These are phyloP conservation scores for Rhegmatorhina hoffmannsi DNA, from an alignment of 2,113 vertebrate species.

Conservation along the genomic window DNA sequence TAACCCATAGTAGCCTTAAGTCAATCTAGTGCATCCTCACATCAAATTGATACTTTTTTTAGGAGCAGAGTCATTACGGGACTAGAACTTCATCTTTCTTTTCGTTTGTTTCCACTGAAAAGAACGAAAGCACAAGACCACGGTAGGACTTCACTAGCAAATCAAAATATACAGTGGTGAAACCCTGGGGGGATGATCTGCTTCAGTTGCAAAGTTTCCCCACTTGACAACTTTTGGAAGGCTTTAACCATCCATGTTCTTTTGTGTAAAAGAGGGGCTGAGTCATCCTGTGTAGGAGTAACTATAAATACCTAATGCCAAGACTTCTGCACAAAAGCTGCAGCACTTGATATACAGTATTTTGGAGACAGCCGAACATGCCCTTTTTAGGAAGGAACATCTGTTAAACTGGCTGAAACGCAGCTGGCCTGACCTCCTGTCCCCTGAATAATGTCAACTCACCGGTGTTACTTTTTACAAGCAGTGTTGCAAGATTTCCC, in stretches of 20 bases:
- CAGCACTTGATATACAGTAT: not conserved
- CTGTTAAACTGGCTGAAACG: not conserved
- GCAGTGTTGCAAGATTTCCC: not conserved
- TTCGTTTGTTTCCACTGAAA: not conserved
- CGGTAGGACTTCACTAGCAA: not conserved
- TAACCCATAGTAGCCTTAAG: not conserved
- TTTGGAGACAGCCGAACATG: not conserved
- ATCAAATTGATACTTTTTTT: not conserved
- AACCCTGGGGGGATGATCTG: not conserved
- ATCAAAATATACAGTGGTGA: not conserved
- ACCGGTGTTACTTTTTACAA: slow-evolving; percentile 26
- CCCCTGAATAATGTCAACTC: not conserved
- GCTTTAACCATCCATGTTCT: not conserved
- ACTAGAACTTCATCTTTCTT: not conserved
- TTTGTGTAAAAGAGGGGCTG: not conserved
- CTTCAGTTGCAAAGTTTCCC: not conserved
- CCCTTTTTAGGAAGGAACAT: slow-evolving; percentile 36
- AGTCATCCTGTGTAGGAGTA: not conserved
- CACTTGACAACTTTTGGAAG: slow-evolving; percentile 15
- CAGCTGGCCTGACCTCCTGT: not conserved
- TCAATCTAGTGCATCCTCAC: not conserved
- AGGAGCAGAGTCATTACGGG: not conserved
- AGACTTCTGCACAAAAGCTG: not conserved
- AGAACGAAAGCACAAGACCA: not conserved
- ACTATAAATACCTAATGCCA: not conserved